These are phyloP conservation scores for Eumerus sabulonum DNA, from an alignment of 2,888 invertebrate species.

Conservation along the genomic window DNA sequence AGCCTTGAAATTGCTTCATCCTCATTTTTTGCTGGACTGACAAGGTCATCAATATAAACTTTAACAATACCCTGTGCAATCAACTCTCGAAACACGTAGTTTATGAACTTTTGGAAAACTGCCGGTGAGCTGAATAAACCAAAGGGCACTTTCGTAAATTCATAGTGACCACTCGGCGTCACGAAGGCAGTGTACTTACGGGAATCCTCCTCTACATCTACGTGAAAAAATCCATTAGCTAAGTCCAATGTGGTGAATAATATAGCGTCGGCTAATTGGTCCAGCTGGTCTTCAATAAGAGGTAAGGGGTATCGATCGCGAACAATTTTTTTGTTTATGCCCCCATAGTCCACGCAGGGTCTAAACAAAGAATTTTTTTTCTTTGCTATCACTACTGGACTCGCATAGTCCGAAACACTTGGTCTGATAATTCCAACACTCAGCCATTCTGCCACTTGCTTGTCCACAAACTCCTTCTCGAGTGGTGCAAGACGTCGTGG, in stretches of 20 bases:
- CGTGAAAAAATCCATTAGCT: slow-evolving; percentile 44
- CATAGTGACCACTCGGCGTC: slow-evolving; percentile 75
- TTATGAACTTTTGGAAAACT: slow-evolving; percentile 1
- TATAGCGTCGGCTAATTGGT: too few species aligned
- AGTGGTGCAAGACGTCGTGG: slow-evolving; percentile 20
- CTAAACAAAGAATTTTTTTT: slow-evolving; percentile 20
- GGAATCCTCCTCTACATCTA: slow-evolving; percentile 56
- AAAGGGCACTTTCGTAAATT: slow-evolving; percentile 70
- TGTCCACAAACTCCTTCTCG: slow-evolving; percentile 6
- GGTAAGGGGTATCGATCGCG: slow-evolving; percentile 24
- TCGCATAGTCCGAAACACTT: slow-evolving; percentile 40
- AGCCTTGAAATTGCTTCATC: slow-evolving; percentile 19
- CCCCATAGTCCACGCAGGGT: slow-evolving; percentile 16
- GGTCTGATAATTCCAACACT: neutral
- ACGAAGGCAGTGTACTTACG: slow-evolving; percentile 71
- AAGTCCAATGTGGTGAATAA: too few species aligned
- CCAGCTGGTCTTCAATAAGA: too few species aligned
- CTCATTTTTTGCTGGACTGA: slow-evolving; percentile 24
- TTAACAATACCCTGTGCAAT: slow-evolving; percentile 30
- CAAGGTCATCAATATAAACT: slow-evolving; percentile 44
- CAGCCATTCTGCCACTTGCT: slow-evolving; percentile 8
- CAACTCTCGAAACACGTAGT: slow-evolving; percentile 41
- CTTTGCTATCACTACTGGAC: slow-evolving; percentile 6
- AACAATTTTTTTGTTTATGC: slow-evolving; percentile 18
- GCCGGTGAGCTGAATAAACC: slow-evolving; percentile 13